Conservation (phyloP, 2,888 invertebrate species). For the Oligia strigilis region DNA sequence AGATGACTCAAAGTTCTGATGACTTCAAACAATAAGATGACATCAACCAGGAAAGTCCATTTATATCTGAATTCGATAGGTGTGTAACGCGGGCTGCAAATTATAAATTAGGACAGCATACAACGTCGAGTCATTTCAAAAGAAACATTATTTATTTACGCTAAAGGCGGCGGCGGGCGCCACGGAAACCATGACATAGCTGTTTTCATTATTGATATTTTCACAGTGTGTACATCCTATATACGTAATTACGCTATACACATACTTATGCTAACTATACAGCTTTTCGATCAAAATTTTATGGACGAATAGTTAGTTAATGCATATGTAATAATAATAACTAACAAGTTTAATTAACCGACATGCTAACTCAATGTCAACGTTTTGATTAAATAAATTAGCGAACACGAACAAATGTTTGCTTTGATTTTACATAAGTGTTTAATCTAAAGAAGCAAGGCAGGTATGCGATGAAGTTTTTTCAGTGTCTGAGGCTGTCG, state of each 20-base stretch:
- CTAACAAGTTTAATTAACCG: constrained; percentile 36
- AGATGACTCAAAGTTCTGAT: constrained; percentile 47
- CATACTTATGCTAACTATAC: constrained; percentile 6
- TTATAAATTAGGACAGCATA: constrained; percentile 40
- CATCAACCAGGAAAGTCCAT: constrained; percentile 53
- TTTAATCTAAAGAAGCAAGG: constrained; percentile 25
- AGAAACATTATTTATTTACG: constrained; percentile 37
- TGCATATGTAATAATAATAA: constrained; percentile 37
- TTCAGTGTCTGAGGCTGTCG: not conserved
- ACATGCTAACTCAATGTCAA: constrained; percentile 43
- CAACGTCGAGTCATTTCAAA: constrained; percentile 37
- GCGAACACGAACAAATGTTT: constrained; percentile 3
- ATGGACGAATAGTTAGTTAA: constrained; percentile 43
- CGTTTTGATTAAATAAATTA: constrained; percentile 37
- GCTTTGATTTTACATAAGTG: not conserved
- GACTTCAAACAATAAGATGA: constrained; percentile 51
- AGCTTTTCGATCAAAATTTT: constrained; percentile 22
- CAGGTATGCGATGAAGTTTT: not conserved
- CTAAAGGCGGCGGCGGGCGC: constrained; percentile 40
- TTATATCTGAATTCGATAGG: constrained; percentile 34
- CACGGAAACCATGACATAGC: constrained; percentile 70
- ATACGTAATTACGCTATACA: not conserved
- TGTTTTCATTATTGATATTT: constrained; percentile 68
- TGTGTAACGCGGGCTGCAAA: constrained; percentile 14
- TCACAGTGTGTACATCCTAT: constrained; percentile 12